Evolutionary conservation across 2,797 vertebrate genomes (phyloP).

Genomic region (Decapterus maruadsi): DNA sequence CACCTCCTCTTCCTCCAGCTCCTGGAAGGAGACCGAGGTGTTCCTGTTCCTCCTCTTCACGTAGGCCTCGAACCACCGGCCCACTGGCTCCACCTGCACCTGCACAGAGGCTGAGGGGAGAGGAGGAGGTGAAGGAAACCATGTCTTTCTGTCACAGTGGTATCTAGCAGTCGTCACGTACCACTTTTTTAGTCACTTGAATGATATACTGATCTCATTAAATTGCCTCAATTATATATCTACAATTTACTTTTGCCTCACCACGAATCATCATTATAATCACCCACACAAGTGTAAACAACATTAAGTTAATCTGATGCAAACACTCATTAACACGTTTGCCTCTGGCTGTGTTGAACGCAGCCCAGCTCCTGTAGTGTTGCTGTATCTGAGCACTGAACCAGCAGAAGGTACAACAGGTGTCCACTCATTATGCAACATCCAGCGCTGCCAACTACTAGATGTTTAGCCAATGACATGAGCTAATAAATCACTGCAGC

Average conservation of each 20-base stretch:
- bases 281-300: no score
- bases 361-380: not conserved
- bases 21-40: conserved; percentile 95
- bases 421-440: conserved; percentile 9
- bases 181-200: no score
- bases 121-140: not conserved
- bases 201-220: no score
- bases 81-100: conserved; percentile 96
- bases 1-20: conserved; percentile 96
- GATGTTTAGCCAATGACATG: not conserved
- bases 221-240: not conserved
- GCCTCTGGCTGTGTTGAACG: not conserved
- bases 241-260: not conserved
- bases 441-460: not conserved
- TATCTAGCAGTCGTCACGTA: no score
- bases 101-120: conserved; percentile 87
- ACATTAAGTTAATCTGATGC: not conserved
- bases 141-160: no score
- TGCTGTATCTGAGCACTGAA: not conserved
- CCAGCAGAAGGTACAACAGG: conserved; percentile 12
- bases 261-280: no score
- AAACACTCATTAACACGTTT: not conserved
- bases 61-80: conserved; percentile 98
- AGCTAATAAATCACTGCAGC: conserved; percentile 36
- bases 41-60: conserved; percentile 94